A percentile compares a stretch with the other conserved stretches of the same genome.
Evolutionary conservation across 2,113 vertebrate species (phyloP).

Genomic region (Ramphastos sulfuratus): DNA sequence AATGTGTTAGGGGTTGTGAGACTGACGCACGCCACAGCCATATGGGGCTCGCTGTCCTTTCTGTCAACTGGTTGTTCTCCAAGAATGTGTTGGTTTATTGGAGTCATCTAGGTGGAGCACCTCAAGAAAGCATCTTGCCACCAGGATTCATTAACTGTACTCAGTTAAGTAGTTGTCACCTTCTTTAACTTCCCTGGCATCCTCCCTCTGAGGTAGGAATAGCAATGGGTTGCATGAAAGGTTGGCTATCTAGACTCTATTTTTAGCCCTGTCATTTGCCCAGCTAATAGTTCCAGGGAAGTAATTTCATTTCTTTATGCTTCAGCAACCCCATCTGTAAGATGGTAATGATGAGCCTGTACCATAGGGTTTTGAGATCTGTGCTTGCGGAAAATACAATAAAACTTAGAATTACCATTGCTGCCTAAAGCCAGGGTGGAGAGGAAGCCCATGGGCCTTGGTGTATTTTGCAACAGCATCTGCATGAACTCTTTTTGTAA

Average conservation of each 20-base stretch:
- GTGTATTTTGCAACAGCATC: neutral
- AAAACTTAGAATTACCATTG: neutral
- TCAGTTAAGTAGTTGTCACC: neutral
- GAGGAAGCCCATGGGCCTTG: neutral
- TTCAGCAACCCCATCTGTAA: constrained; percentile 47
- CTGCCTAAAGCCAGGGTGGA: neutral
- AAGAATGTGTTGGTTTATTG: neutral
- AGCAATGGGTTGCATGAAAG: neutral
- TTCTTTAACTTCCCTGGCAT: neutral
- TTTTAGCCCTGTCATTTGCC: constrained; percentile 52
- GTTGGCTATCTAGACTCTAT: constrained; percentile 24
- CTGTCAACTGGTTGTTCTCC: neutral
- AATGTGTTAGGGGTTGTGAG: constrained; percentile 9
- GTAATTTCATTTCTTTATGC: constrained; percentile 46
- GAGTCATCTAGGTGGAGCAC: neutral
- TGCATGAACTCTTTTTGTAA: neutral
- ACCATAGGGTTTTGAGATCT: constrained; percentile 46
- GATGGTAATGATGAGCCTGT: constrained; percentile 31
- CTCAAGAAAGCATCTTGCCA: neutral
- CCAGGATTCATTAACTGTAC: neutral
- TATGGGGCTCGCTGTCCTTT: constrained; percentile 26
- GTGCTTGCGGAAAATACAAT: neutral
- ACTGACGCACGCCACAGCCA: constrained; percentile 20
- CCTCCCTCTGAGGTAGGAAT: neutral
- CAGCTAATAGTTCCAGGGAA: constrained; percentile 47